Conservation (phyloP, 2,888 invertebrate species). For the Scaptomyza flava region DNA sequence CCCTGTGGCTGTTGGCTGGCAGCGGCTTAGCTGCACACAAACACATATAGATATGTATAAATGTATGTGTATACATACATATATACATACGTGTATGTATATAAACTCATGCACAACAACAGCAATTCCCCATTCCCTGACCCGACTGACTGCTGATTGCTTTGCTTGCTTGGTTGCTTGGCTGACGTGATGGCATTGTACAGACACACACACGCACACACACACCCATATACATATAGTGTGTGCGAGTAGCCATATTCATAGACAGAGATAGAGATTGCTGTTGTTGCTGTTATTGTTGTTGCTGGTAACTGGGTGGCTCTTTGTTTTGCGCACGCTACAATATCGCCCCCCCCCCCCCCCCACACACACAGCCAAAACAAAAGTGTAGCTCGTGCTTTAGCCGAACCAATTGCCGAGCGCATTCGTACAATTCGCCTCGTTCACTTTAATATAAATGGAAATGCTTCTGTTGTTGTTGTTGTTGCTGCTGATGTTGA, state of each 20-base stretch:
- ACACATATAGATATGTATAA: constrained; percentile 23
- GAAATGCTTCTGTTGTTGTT: constrained; percentile 38
- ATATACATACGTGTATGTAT: constrained; percentile 17
- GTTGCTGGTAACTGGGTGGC: constrained; percentile 61
- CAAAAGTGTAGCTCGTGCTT: constrained; percentile 37
- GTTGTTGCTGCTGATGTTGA: constrained; percentile 15
- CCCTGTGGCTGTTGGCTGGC: constrained; percentile 58
- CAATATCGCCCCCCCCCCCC: constrained; percentile 38
- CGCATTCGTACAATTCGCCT: constrained; percentile 51
- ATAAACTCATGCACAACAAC: constrained; percentile 53
- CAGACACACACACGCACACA: constrained; percentile 44
- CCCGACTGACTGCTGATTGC: constrained; percentile 79
- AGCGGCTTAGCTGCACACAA: constrained; percentile 65
- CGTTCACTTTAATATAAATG: constrained; percentile 60
- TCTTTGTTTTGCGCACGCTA: constrained; percentile 68
- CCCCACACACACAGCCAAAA: no score
- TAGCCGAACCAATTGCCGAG: constrained; percentile 50
- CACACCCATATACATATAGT: constrained; percentile 5
- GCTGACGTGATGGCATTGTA: constrained; percentile 78
- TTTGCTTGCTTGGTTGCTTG: constrained; percentile 72
- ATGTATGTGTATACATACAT: constrained; percentile 19
- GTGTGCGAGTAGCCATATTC: constrained; percentile 35
- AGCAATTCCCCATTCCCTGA: constrained; percentile 66
- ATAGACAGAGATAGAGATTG: constrained; percentile 33
- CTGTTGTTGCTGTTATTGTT: constrained; percentile 40